These are phyloP conservation scores for Neodiprion lecontei DNA, from an alignment of 1,140 invertebrate species.

Conservation along the genomic window DNA sequence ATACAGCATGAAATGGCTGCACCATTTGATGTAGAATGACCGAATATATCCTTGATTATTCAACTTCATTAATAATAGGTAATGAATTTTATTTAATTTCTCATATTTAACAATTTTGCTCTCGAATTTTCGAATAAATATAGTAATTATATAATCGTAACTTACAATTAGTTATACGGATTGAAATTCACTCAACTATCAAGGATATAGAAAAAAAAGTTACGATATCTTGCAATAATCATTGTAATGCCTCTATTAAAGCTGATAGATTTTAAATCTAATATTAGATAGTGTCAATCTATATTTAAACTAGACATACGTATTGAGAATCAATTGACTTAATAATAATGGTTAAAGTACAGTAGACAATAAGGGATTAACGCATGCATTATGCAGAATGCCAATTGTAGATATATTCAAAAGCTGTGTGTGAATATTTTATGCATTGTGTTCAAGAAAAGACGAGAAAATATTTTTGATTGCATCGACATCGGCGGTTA, in stretches of 20 bases:
- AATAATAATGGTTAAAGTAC: not conserved
- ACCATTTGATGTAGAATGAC: too few relatives aligned
- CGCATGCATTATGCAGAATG: not conserved
- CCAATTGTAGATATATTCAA: not conserved
- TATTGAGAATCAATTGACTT: not conserved
- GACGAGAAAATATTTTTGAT: not conserved
- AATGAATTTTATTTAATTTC: too few relatives aligned
- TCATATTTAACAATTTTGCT: not conserved
- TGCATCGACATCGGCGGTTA: not conserved
- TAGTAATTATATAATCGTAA: not conserved
- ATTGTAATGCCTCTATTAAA: not conserved
- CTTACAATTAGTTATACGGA: too few relatives aligned
- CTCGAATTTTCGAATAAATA: not conserved
- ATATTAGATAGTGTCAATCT: not conserved
- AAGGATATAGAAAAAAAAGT: not conserved
- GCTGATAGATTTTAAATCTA: not conserved
- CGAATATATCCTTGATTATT: too few relatives aligned
- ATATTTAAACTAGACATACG: not conserved
- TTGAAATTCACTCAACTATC: too few relatives aligned
- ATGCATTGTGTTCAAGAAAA: not conserved
- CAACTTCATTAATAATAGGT: too few relatives aligned
- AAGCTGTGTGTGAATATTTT: not conserved
- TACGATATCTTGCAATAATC: not conserved
- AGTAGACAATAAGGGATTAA: not conserved
- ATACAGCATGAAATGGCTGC: too few relatives aligned